Conservation (phyloP, 2,888 invertebrate genomes). For the Chrysolina americana region DNA sequence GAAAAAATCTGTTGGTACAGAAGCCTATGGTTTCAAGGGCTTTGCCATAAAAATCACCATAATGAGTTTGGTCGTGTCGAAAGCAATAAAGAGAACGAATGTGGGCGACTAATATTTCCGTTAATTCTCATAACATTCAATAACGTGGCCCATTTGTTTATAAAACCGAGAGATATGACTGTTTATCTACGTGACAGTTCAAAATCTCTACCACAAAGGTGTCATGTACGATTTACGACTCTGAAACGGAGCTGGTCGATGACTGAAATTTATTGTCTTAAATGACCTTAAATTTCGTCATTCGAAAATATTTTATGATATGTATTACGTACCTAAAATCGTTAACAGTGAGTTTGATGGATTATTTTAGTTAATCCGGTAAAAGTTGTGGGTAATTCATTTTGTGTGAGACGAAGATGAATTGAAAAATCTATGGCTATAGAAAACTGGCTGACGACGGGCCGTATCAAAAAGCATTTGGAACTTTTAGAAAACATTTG, state of each 20-base stretch:
- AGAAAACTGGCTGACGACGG: too few relatives aligned
- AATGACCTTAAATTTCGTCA: slow-evolving; percentile 18
- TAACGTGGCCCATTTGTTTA: slow-evolving; percentile 7
- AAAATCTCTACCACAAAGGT: neutral
- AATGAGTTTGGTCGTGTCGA: neutral
- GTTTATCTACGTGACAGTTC: slow-evolving; percentile 4
- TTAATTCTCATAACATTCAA: slow-evolving; percentile 5
- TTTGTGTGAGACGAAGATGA: neutral
- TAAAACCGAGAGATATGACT: neutral
- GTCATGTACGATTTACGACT: slow-evolving; percentile 12
- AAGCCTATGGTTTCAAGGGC: neutral
- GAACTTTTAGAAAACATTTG: too few relatives aligned
- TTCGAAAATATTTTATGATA: neutral
- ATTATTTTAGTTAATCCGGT: neutral
- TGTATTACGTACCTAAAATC: slow-evolving; percentile 2
- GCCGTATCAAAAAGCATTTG: too few relatives aligned
- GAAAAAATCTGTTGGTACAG: neutral
- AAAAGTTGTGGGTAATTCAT: neutral
- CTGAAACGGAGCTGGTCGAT: slow-evolving; percentile 2
- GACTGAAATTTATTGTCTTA: slow-evolving; percentile 11
- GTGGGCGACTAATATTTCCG: slow-evolving; percentile 10
- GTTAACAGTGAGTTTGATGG: neutral
- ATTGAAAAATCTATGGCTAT: too few relatives aligned
- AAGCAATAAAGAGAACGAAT: neutral
- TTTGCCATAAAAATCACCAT: neutral